Conservation (phyloP, 2,888 invertebrate species). For the Papilio gigon region DNA sequence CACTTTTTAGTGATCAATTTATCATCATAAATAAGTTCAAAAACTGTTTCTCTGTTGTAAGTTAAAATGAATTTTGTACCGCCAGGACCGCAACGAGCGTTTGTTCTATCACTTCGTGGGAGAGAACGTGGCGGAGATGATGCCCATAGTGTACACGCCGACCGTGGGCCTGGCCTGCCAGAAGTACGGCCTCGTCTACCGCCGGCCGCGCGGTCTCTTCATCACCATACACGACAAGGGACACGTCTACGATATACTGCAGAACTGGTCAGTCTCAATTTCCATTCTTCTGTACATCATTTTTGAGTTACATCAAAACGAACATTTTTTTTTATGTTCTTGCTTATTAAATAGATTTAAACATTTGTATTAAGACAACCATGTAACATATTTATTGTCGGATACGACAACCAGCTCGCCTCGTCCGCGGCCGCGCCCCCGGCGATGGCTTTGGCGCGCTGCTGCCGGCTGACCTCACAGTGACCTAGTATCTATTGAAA, state of each 20-base stretch:
- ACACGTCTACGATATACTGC: slow-evolving; percentile 95
- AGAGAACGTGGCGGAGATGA: slow-evolving; percentile 93
- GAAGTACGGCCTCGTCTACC: slow-evolving; percentile 95
- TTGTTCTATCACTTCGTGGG: slow-evolving; percentile 95
- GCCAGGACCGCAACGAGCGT: slow-evolving; percentile 96
- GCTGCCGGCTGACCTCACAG: slow-evolving; percentile 23
- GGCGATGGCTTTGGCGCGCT: slow-evolving; percentile 36
- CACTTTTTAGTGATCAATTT: too few species aligned
- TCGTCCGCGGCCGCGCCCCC: slow-evolving; percentile 20
- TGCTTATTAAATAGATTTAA: neutral
- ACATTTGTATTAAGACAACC: neutral
- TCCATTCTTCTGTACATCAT: too few species aligned
- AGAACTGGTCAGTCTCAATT: slow-evolving; percentile 89
- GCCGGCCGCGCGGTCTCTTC: slow-evolving; percentile 95
- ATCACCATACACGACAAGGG: slow-evolving; percentile 98
- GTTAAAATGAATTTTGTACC: neutral
- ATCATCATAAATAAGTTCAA: too few species aligned
- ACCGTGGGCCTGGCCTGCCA: slow-evolving; percentile 99
- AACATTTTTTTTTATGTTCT: too few species aligned
- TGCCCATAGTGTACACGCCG: slow-evolving; percentile 99
- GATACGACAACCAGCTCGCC: neutral
- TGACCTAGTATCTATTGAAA: neutral
- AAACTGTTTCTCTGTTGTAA: neutral
- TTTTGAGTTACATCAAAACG: too few species aligned
- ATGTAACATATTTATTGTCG: neutral